phyloP scores from a whole-genome alignment of 2,888 invertebrate species.

The Eupeodes latifasciatus region DNA sequence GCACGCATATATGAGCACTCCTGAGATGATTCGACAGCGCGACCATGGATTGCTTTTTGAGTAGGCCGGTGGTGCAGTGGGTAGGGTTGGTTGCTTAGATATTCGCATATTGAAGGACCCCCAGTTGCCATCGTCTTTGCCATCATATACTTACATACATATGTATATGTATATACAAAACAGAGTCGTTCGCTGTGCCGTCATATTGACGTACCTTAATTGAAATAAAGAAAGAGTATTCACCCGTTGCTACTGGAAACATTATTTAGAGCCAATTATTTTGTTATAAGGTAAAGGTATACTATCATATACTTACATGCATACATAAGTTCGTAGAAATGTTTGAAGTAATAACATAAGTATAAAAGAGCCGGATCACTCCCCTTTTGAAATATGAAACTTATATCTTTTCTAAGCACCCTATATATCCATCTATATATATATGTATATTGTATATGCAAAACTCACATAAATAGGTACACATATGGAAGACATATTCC shows the following conservation, averaged over 20 bases:
- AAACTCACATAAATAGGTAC: too few relatives aligned
- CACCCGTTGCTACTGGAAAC: slow-evolving; percentile 77
- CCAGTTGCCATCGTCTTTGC: slow-evolving; percentile 49
- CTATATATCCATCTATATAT: slow-evolving; percentile 13
- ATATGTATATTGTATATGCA: too few relatives aligned
- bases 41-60: slow-evolving; percentile 69
- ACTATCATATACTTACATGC: neutral
- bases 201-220: slow-evolving; percentile 76
- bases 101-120: slow-evolving; percentile 58
- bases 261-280: slow-evolving; percentile 78
- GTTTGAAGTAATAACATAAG: slow-evolving; percentile 42
- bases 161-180: too few relatives aligned
- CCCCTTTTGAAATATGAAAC: slow-evolving; percentile 65
- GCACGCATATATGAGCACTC: slow-evolving; percentile 58
- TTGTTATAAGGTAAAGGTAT: slow-evolving; percentile 44
- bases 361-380: slow-evolving; percentile 46
- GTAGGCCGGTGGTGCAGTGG: slow-evolving; percentile 2
- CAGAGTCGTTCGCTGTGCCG: slow-evolving; percentile 15
- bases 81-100: slow-evolving; percentile 66
- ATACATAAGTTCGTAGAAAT: neutral
- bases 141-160: neutral
- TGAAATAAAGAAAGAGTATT: slow-evolving; percentile 78
- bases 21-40: slow-evolving; percentile 71
- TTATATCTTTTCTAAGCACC: slow-evolving; percentile 67
- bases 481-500: neutral